These are phyloP conservation scores for Coilia nasus DNA, from an alignment of 2,797 vertebrate genomes.

Conservation along the genomic window DNA sequence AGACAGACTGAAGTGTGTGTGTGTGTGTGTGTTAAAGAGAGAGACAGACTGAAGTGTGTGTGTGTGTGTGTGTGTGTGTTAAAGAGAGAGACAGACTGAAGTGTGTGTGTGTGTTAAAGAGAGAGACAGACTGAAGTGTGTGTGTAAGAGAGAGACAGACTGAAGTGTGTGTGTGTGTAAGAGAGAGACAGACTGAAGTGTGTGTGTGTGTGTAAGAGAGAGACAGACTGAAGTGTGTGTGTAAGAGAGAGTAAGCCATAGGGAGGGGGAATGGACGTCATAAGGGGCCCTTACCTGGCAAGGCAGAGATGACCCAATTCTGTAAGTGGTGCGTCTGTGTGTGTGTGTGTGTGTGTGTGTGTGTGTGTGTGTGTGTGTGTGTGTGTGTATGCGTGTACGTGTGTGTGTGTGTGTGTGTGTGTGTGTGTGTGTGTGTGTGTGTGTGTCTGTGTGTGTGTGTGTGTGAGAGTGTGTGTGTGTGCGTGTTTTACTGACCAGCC, in stretches of 20 bases:
- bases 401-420: no score
- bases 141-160: constrained; percentile 38
- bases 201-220: background rate
- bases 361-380: background rate
- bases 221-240: constrained; percentile 37
- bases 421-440: background rate
- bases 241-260: background rate
- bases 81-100: no score
- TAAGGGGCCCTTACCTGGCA: background rate
- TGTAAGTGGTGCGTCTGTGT: background rate
- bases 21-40: background rate
- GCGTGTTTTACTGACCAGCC: background rate
- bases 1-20: background rate
- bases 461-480: background rate
- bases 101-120: no score
- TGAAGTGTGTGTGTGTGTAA: background rate
- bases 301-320: constrained; percentile 7
- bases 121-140: no score
- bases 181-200: background rate
- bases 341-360: background rate
- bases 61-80: background rate
- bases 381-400: background rate
- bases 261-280: background rate
- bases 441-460: background rate
- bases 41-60: constrained; percentile 17